A percentile compares a stretch with the other conserved stretches of the same genome.
phyloP scores from a whole-genome alignment of 2,113 vertebrate genomes.

The Lepus americanus region DNA sequence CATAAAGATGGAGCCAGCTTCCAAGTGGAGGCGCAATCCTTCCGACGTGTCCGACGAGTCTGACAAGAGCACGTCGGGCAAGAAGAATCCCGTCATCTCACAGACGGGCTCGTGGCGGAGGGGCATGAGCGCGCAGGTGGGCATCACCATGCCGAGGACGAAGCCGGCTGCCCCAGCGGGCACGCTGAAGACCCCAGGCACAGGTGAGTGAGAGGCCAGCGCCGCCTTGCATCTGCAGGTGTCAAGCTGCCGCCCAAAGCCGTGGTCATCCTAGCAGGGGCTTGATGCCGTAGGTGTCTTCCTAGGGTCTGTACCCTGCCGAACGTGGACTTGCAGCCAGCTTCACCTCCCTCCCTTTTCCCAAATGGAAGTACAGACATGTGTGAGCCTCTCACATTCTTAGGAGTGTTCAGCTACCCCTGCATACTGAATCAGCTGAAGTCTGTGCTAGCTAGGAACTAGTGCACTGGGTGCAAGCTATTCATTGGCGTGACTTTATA shows the following conservation, averaged over 20 bases:
- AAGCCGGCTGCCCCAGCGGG: conserved; percentile 90
- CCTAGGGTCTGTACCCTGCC: neutral
- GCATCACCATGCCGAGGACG: conserved; percentile 95
- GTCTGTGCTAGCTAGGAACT: no score
- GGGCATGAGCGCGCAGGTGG: conserved; percentile 97
- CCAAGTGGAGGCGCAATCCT: conserved; percentile 94
- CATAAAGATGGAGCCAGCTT: conserved; percentile 92
- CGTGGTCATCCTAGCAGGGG: neutral
- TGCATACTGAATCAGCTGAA: rapidly evolving
- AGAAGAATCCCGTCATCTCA: conserved; percentile 92
- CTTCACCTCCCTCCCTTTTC: neutral
- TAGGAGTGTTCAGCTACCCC: rapidly evolving
- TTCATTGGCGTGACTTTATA: neutral
- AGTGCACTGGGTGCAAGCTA: neutral
- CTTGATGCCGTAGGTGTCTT: neutral
- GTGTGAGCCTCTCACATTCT: neutral
- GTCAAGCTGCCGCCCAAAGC: neutral
- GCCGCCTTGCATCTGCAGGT: rapidly evolving
- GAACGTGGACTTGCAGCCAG: neutral
- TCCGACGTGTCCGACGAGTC: conserved; percentile 97
- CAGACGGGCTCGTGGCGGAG: conserved; percentile 98
- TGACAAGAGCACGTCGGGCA: conserved; percentile 94
- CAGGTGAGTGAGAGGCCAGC: conserved; percentile 88
- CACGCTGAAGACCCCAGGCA: conserved; percentile 91
- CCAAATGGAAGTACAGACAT: neutral